Conservation (phyloP, 1,140 invertebrate genomes). For the Platyura marginata region DNA sequence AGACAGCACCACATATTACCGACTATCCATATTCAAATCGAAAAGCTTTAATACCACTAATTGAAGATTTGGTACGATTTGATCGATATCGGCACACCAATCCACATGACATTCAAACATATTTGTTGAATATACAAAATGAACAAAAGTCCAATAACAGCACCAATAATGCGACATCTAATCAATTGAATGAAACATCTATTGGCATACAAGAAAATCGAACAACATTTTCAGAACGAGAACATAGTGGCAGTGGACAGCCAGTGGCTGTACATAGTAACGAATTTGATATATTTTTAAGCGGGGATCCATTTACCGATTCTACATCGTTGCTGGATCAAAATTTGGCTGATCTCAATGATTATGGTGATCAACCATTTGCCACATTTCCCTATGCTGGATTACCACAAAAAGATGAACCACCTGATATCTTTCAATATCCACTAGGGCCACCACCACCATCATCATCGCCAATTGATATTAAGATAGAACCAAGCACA, state of each 20-base stretch:
- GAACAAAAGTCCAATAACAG: constrained; percentile 10
- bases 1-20: constrained; percentile 29
- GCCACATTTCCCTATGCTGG: constrained; percentile 14
- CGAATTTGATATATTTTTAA: constrained; percentile 16
- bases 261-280: not conserved
- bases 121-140: constrained; percentile 31
- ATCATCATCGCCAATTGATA: not conserved
- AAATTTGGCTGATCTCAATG: constrained; percentile 19
- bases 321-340: constrained; percentile 21
- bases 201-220: not conserved
- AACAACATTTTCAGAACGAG: no score
- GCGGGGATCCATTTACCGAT: constrained; percentile 15
- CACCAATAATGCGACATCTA: not conserved
- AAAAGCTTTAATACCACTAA: constrained; percentile 40
- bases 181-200: not conserved
- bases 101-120: constrained; percentile 31
- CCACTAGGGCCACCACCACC: not conserved
- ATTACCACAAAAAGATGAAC: constrained; percentile 21
- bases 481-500: not conserved
- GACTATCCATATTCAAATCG: constrained; percentile 48
- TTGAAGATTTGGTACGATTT: constrained; percentile 35
- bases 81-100: constrained; percentile 19
- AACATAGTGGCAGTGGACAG: no score
- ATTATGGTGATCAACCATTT: constrained; percentile 17
- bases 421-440: constrained; percentile 7